Evolutionary conservation across 2,113 vertebrate species (phyloP).

Genomic region (Promerops cafer): DNA sequence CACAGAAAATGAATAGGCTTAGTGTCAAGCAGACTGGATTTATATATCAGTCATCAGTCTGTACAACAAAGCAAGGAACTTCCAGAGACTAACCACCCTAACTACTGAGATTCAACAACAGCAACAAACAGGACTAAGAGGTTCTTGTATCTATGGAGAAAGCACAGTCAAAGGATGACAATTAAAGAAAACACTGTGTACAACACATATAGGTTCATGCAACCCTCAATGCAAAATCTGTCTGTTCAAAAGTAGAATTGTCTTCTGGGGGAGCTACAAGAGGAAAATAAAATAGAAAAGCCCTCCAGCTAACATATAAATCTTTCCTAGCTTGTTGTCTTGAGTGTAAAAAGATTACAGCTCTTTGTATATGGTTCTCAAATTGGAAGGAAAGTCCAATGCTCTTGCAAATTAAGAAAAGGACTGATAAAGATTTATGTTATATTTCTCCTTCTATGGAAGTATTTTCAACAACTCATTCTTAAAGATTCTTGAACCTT

Average conservation of each 20-base stretch:
- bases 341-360: not conserved
- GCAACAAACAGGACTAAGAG: not conserved
- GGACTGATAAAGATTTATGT: not conserved
- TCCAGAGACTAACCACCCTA: not conserved
- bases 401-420: not conserved
- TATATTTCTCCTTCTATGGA: not conserved
- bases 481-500: not conserved
- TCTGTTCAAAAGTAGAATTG: not conserved
- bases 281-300: not conserved
- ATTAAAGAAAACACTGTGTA: not conserved
- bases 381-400: not conserved
- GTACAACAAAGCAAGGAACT: not conserved
- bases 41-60: not conserved
- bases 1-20: not conserved
- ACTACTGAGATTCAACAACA: not conserved
- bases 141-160: not conserved
- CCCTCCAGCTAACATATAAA: not conserved
- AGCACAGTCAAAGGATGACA: not conserved
- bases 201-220: not conserved
- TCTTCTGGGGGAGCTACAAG: not conserved
- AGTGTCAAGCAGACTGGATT: not conserved
- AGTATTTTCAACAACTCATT: not conserved
- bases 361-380: not conserved
- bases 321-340: not conserved
- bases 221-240: not conserved